A percentile compares a stretch with the other conserved stretches of the same genome.
Conservation (phyloP, 2,113 vertebrate genomes). For the Periophthalmus modestus region DNA sequence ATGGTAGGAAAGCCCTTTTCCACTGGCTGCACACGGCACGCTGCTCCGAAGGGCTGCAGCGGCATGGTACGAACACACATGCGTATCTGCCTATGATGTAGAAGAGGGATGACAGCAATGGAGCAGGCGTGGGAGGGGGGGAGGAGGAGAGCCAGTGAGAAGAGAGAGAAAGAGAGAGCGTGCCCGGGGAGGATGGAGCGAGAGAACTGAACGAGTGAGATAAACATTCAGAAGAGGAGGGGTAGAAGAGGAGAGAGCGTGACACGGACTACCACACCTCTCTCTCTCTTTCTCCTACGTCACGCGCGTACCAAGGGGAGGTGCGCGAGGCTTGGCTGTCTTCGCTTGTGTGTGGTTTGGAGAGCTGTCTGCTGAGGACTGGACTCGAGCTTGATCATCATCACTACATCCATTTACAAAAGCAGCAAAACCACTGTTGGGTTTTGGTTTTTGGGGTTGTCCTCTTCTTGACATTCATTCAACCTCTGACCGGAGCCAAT, state of each 20-base stretch:
- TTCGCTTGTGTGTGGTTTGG: conserved; percentile 50
- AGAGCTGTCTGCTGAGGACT: conserved; percentile 68
- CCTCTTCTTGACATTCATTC: conserved; percentile 48
- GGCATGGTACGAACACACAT: conserved; percentile 57
- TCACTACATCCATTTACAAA: conserved; percentile 53
- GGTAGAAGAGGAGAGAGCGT: conserved; percentile 59
- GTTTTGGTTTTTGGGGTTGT: conserved; percentile 39
- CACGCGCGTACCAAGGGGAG: conserved; percentile 52
- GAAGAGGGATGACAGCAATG: conserved; percentile 62
- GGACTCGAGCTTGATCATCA: conserved; percentile 59
- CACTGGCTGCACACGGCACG: conserved; percentile 72
- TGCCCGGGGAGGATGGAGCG: conserved; percentile 18
- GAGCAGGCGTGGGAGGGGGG: conserved; percentile 18
- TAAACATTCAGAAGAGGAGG: conserved; percentile 21
- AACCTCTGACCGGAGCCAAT: conserved; percentile 20
- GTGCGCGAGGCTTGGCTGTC: conserved; percentile 56
- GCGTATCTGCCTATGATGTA: conserved; percentile 63
- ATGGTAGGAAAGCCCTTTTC: conserved; percentile 67
- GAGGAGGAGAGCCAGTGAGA: conserved; percentile 8
- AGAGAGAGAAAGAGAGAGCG: conserved; percentile 9
- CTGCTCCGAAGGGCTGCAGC: conserved; percentile 51
- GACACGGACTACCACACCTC: conserved; percentile 41
- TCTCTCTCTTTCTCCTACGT: conserved; percentile 41
- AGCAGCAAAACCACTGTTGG: conserved; percentile 29
- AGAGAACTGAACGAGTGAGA: conserved; percentile 36